Evolutionary conservation across 1,140 invertebrate species (phyloP).

Genomic region (Panagrolaimus sp.): DNA sequence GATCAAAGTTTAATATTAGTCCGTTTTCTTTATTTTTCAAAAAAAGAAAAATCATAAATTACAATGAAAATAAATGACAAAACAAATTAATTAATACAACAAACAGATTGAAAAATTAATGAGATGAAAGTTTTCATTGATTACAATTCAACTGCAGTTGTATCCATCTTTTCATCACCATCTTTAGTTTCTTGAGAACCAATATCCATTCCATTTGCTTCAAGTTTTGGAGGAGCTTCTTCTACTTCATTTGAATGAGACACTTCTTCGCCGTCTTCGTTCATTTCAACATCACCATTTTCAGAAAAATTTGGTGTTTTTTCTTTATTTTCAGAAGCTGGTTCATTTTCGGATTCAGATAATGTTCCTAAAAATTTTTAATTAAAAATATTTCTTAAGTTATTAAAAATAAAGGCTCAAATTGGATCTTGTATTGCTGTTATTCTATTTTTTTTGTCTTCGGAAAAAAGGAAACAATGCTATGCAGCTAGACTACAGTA

Average conservation of each 20-base stretch:
- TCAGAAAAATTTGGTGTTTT: not conserved
- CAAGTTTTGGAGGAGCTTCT: not conserved
- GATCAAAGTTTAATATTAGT: no score
- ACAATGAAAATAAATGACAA: no score
- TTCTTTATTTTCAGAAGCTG: not conserved
- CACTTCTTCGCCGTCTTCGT: no score
- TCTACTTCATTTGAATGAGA: not conserved
- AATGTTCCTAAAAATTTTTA: not conserved
- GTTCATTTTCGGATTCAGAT: not conserved
- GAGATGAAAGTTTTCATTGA: no score
- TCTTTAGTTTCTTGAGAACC: not conserved
- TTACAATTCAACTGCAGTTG: no score
- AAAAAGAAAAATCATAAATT: no score
- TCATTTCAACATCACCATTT: slow-evolving; percentile 10
- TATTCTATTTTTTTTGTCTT: not conserved
- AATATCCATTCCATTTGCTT: not conserved
- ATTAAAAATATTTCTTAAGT: not conserved
- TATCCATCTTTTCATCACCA: no score
- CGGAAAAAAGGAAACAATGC: not conserved
- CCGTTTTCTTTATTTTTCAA: no score
- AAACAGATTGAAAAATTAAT: no score
- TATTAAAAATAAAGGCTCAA: not conserved
- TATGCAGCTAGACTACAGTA: not conserved
- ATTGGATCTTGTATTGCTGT: not conserved
- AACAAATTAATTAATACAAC: no score